phyloP scores from a whole-genome alignment of 2,888 invertebrate genomes.

The Melikaiella ostensackeni region DNA sequence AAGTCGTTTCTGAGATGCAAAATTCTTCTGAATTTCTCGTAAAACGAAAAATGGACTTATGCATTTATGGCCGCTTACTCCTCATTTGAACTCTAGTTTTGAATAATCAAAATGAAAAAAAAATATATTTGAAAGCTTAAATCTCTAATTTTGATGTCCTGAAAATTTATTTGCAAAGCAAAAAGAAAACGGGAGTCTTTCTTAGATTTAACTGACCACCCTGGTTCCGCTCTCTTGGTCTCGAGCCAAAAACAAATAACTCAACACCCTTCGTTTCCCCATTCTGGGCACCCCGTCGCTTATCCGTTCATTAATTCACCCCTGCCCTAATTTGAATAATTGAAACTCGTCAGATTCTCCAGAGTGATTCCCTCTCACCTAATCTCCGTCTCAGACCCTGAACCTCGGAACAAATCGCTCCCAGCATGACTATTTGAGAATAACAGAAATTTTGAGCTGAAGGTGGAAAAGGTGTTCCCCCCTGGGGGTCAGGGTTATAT shows the following conservation, averaged over 20 bases:
- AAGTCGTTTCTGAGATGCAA: no score
- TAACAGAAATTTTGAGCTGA: background rate
- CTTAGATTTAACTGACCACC: background rate
- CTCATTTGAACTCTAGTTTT: no score
- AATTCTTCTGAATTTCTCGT: no score
- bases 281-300: constrained; percentile 38
- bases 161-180: no score
- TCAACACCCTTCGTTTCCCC: constrained; percentile 24
- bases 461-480: constrained; percentile 1
- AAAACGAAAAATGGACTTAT: no score
- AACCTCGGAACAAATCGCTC: constrained; percentile 18
- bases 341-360: constrained; percentile 24
- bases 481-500: background rate
- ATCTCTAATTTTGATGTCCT: no score
- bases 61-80: no score
- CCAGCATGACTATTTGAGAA: constrained; percentile 25
- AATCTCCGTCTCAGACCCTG: background rate
- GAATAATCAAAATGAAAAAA: no score
- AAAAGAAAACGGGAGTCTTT: no score
- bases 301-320: constrained; percentile 32
- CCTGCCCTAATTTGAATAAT: constrained; percentile 38
- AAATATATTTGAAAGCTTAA: no score
- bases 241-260: constrained; percentile 28
- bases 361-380: constrained; percentile 27
- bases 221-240: constrained; percentile 29